These are phyloP conservation scores for Caranx melampygus DNA, from an alignment of 2,113 vertebrate genomes.

Conservation along the genomic window DNA sequence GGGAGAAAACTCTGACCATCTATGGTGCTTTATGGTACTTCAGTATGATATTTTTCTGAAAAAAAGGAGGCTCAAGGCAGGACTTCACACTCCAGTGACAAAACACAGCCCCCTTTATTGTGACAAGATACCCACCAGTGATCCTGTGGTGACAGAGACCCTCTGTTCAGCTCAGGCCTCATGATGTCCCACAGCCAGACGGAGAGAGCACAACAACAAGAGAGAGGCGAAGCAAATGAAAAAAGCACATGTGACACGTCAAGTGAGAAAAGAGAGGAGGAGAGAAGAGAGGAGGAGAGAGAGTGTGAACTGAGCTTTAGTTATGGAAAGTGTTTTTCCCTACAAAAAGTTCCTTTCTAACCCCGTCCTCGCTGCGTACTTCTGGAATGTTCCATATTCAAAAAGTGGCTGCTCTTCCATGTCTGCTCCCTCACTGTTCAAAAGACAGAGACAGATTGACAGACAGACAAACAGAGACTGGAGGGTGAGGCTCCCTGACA, in stretches of 20 bases:
- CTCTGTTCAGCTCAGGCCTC: conserved; percentile 61
- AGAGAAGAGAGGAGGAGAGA: conserved; percentile 20
- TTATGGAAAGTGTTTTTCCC: conserved; percentile 61
- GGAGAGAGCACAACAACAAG: conserved; percentile 28
- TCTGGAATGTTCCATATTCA: conserved; percentile 71
- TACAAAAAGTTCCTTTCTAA: conserved; percentile 48
- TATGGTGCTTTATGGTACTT: conserved; percentile 48
- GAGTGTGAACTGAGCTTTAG: conserved; percentile 45
- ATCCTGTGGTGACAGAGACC: conserved; percentile 62
- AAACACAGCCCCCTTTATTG: conserved; percentile 64
- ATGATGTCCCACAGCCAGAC: conserved; percentile 56
- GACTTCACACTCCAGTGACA: conserved; percentile 59
- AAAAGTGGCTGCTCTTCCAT: conserved; percentile 40
- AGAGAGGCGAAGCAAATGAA: conserved; percentile 30
- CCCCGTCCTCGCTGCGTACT: conserved; percentile 40
- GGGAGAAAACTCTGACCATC: conserved; percentile 46
- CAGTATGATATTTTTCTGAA: conserved; percentile 39
- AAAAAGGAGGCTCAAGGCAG: conserved; percentile 55
- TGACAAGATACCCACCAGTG: conserved; percentile 65
- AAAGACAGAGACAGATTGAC: conserved; percentile 40
- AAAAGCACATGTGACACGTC: conserved; percentile 56
- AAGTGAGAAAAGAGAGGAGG: conserved; percentile 41
- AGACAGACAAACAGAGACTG: conserved; percentile 39
- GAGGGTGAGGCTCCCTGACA: conserved; percentile 48
- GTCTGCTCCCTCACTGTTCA: conserved; percentile 58